These are phyloP conservation scores for Hippocampus kuda DNA, from an alignment of 2,797 vertebrate species.

Conservation along the genomic window DNA sequence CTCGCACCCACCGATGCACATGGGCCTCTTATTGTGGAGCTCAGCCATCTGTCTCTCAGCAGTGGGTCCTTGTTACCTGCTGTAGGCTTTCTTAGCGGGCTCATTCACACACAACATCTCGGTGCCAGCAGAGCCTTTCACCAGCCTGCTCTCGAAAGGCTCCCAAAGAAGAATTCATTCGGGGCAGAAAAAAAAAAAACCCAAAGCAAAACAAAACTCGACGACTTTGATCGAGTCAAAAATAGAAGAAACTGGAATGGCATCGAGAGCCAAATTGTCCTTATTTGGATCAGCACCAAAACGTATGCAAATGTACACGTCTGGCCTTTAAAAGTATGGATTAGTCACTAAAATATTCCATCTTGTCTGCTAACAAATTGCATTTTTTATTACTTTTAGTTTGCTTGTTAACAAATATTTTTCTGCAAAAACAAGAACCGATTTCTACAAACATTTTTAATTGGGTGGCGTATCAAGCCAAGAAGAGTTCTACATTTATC, in stretches of 20 bases:
- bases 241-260: neutral
- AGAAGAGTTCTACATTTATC: too few relatives aligned
- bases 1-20: conserved; percentile 14
- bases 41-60: conserved; percentile 65
- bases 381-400: too few relatives aligned
- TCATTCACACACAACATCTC: conserved; percentile 49
- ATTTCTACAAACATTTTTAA: too few relatives aligned
- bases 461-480: too few relatives aligned
- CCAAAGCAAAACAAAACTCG: conserved; percentile 16
- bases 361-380: neutral
- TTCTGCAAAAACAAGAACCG: too few relatives aligned
- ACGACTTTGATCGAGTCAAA: conserved; percentile 14
- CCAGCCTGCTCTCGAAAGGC: conserved; percentile 25
- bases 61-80: conserved; percentile 66
- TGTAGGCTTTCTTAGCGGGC: conserved; percentile 56
- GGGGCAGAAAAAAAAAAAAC: conserved; percentile 12
- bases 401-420: too few relatives aligned
- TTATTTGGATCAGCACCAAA: neutral
- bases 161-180: conserved; percentile 32
- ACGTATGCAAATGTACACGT: neutral
- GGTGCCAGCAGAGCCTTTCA: conserved; percentile 48
- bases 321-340: too few relatives aligned
- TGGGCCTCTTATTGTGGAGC: conserved; percentile 54
- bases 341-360: too few relatives aligned
- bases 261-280: neutral